phyloP scores from a whole-genome alignment of 2,888 invertebrate species.

The Drosophila incognita region DNA sequence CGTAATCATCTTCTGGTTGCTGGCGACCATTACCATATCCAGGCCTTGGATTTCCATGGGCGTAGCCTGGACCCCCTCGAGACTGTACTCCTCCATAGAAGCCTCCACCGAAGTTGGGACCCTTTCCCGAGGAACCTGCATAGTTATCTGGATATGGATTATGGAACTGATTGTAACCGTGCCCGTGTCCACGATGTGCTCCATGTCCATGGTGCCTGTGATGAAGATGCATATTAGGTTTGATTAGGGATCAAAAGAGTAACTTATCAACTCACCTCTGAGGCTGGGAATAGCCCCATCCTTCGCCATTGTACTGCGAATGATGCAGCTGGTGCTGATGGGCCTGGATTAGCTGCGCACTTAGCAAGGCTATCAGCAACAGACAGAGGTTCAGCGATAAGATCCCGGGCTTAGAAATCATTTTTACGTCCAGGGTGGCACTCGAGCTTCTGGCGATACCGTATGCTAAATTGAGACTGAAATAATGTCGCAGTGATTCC shows the following conservation, averaged over 20 bases:
- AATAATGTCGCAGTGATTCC: neutral
- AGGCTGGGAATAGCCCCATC: slow-evolving; percentile 15
- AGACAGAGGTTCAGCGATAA: slow-evolving; percentile 52
- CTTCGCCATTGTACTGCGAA: slow-evolving; percentile 10
- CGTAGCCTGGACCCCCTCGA: neutral
- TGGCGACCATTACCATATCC: neutral
- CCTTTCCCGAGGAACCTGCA: neutral
- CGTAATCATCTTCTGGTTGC: neutral
- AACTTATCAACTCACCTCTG: slow-evolving; percentile 18
- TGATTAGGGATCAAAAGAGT: neutral
- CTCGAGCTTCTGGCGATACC: slow-evolving; percentile 1
- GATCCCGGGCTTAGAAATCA: slow-evolving; percentile 36
- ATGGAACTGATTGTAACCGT: slow-evolving; percentile 1
- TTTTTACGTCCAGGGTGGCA: slow-evolving; percentile 5
- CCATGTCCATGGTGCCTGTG: slow-evolving; percentile 6
- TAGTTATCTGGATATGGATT: neutral
- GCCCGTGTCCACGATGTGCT: neutral
- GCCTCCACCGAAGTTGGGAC: neutral
- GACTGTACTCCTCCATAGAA: neutral
- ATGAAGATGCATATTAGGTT: slow-evolving; percentile 4
- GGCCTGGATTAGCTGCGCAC: slow-evolving; percentile 48
- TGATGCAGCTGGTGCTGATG: slow-evolving; percentile 34
- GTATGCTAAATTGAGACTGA: slow-evolving; percentile 23
- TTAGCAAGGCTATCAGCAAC: slow-evolving; percentile 55
- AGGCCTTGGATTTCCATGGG: neutral